Conservation (phyloP, 1,140 invertebrate genomes). For the Trachelipus rathkii region DNA sequence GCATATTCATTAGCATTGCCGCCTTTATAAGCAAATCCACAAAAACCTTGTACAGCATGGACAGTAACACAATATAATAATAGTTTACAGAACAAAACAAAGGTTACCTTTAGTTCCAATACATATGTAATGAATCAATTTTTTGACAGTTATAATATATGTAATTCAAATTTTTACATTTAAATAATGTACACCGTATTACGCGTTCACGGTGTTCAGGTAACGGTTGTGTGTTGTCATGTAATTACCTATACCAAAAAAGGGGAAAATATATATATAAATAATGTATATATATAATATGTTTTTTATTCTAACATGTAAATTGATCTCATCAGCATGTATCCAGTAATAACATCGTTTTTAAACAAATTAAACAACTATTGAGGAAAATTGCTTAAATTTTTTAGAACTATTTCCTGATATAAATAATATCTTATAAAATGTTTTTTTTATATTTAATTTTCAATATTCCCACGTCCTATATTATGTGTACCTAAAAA, state of each 20-base stretch:
- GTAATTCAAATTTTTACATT: neutral
- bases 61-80: too few species aligned
- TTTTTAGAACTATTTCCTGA: neutral
- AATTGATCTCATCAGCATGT: too few species aligned
- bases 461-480: neutral
- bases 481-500: neutral
- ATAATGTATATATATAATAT: neutral
- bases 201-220: neutral
- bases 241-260: neutral
- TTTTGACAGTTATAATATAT: neutral
- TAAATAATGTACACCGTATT: neutral
- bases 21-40: too few species aligned
- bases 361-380: neutral
- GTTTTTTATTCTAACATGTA: neutral
- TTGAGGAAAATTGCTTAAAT: neutral
- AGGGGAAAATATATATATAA: neutral
- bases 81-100: neutral
- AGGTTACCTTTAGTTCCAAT: neutral
- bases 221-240: neutral
- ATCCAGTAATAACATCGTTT: neutral
- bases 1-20: too few species aligned
- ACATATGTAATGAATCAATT: neutral
- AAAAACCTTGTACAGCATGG: too few species aligned
- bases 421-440: neutral
- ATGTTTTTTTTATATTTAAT: neutral